phyloP scores from a whole-genome alignment of 2,113 vertebrate genomes.

The Otis tarda region DNA sequence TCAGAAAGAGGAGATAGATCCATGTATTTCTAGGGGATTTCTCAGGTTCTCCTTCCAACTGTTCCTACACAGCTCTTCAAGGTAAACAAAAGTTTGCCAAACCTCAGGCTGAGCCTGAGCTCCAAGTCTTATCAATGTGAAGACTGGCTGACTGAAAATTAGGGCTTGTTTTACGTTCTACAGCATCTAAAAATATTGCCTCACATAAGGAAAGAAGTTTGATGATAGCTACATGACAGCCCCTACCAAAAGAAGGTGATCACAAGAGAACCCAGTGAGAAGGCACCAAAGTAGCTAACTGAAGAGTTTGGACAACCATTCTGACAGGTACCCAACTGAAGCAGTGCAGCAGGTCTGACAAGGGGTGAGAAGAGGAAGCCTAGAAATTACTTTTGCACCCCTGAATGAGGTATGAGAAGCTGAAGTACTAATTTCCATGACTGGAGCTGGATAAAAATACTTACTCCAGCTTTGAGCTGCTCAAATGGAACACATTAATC shows the following conservation, averaged over 20 bases:
- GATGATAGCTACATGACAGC: background rate
- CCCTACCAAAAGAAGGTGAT: background rate
- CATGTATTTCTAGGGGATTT: background rate
- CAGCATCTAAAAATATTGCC: background rate
- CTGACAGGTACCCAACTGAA: background rate
- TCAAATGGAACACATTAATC: background rate
- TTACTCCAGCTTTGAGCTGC: background rate
- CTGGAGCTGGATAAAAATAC: background rate
- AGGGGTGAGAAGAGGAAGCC: rapidly evolving
- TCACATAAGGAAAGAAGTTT: background rate
- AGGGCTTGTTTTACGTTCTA: background rate
- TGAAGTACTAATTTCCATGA: background rate
- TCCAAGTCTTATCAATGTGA: background rate
- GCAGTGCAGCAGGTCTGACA: background rate
- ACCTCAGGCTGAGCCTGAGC: background rate
- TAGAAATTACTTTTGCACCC: background rate
- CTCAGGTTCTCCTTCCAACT: background rate
- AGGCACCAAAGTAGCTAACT: background rate
- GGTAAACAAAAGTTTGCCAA: background rate
- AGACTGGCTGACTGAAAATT: background rate
- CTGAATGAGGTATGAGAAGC: background rate
- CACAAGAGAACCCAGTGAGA: background rate
- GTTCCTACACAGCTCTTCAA: background rate
- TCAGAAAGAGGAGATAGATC: background rate
- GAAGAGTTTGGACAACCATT: background rate